Evolutionary conservation across 2,888 invertebrate genomes (phyloP).

Genomic region (Mycalesis mineus): DNA sequence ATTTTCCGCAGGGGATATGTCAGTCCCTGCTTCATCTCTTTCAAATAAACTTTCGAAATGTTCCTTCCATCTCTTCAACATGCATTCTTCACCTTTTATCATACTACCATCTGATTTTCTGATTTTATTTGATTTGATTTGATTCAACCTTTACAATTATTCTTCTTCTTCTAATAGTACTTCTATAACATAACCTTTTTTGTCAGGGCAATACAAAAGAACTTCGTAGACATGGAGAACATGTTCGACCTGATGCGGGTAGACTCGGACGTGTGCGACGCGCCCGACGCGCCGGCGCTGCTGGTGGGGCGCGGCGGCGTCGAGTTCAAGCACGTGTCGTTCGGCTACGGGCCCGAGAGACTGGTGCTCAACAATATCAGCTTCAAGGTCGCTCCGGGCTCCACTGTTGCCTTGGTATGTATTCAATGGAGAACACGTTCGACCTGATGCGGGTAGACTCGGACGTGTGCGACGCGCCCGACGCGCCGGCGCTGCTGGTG

Average conservation of each 20-base stretch:
- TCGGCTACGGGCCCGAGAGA: constrained; percentile 90
- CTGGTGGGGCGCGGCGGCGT: constrained; percentile 84
- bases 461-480: constrained; percentile 82
- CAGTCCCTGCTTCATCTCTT: too few species aligned
- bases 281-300: constrained; percentile 86
- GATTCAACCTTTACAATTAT: too few species aligned
- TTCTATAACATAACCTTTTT: too few species aligned
- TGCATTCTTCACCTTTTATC: too few species aligned
- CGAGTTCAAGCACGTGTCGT: constrained; percentile 93
- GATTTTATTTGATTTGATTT: too few species aligned
- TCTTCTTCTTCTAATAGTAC: too few species aligned
- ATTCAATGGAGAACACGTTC: constrained; percentile 98
- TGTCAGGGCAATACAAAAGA: constrained; percentile 94
- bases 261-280: constrained; percentile 91
- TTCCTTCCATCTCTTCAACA: too few species aligned
- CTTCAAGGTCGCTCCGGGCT: constrained; percentile 88
- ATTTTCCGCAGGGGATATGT: too few species aligned
- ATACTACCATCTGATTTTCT: too few species aligned
- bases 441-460: constrained; percentile 92
- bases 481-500: constrained; percentile 81
- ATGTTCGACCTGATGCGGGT: constrained; percentile 97
- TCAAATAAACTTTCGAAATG: too few species aligned
- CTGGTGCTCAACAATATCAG: constrained; percentile 86
- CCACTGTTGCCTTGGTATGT: constrained; percentile 87
- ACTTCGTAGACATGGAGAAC: constrained; percentile 99